Conservation (phyloP, 2,797 vertebrate genomes). For the Anguilla marmorata region DNA sequence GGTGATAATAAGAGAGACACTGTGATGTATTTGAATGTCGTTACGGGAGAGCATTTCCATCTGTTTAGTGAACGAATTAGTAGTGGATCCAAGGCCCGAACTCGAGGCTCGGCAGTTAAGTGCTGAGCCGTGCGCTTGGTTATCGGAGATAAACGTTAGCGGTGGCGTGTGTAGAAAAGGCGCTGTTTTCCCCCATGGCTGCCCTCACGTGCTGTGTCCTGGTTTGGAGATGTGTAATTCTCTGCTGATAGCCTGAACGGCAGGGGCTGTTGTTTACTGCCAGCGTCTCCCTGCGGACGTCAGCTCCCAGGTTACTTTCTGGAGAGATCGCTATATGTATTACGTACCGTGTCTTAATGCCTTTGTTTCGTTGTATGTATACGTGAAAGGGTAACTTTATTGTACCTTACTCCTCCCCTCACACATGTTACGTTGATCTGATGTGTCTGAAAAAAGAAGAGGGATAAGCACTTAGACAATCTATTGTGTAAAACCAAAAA, state of each 20-base stretch:
- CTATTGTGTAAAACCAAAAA: constrained; percentile 36
- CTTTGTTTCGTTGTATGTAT: neutral
- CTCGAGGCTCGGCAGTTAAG: neutral
- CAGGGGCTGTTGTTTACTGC: neutral
- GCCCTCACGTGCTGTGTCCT: neutral
- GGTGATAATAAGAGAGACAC: neutral
- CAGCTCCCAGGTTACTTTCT: neutral
- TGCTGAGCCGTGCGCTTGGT: neutral
- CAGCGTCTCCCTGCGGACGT: neutral
- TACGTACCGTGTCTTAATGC: neutral
- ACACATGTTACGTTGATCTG: neutral
- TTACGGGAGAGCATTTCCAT: neutral
- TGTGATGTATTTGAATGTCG: constrained; percentile 7
- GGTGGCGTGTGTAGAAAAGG: neutral
- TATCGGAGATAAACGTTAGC: neutral
- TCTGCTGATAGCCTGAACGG: neutral
- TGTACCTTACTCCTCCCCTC: neutral
- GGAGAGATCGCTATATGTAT: neutral
- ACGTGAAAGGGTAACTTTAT: neutral
- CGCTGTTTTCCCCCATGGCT: neutral
- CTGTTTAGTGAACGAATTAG: neutral
- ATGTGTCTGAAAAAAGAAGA: neutral
- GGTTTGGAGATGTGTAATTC: neutral
- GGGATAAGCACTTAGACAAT: constrained; percentile 30
- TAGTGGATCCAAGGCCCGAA: neutral